Base-by-base conservation (phyloP, 2,113 vertebrate species). In the Xiphophorus maculatus region DNA sequence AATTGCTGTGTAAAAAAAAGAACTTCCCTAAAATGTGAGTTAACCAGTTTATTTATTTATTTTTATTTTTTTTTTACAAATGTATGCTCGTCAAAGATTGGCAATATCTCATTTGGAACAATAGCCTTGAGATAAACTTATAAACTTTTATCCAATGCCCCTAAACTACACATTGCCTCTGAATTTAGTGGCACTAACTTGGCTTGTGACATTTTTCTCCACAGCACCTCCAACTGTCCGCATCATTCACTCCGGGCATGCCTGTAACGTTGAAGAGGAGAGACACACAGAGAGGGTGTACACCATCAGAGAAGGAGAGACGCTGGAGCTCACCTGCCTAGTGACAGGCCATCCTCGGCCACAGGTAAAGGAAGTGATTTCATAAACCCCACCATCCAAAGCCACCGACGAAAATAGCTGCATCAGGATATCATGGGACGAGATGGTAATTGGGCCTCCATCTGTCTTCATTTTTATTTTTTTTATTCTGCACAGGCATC, bases 241-340 rank as follows among this genome's bases (percentile, higher is more conserved):
- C 71, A 99, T 99, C 19, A 96, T 98, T 77, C 98, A 99, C 87
- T 99, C 97, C 0, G 98, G 97, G 60, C 93, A 99, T 69, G 97
- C 98, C 10, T 99, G 97, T 80, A 99, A 98, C 72, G 97, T 99
- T 25, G 98, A 99, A 74, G 98, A 99, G 91, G 98, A 99, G 64
- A 93, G 97, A 25, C 98, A 98, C 92, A 97, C 97, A 0, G 98
- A 99, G 94, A 85, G 98, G 70, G 98, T 99, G 40, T 99, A 99
- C 93, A 99, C 97, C 66, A 99, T 99, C 83, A 88, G 96, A 0
- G 97, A 99, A 92, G 97, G 97, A 3, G 98, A 99, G 91, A 99
- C 97, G 11, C 93, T 99, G 84, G 97, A 99, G 87, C 85, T 99
- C 83, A 96, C 94, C 84, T 99, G 98, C 80, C 93, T 99, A 72